These are phyloP conservation scores for Berghia stephanieae DNA, from an alignment of 1,140 invertebrate species.

Conservation along the genomic window DNA sequence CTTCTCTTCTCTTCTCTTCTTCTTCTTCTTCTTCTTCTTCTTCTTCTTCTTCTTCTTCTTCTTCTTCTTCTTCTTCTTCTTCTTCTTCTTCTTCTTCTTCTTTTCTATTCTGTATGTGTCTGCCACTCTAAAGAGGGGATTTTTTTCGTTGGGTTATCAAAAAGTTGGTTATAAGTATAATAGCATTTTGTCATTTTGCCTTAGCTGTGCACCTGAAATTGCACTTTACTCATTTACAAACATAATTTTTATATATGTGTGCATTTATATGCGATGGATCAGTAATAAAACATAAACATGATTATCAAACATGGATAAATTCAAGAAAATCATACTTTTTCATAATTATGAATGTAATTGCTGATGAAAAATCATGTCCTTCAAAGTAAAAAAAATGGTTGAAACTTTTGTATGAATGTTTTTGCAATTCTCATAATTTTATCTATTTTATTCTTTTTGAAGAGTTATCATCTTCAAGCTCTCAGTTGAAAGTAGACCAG, in stretches of 20 bases:
- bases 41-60: no score
- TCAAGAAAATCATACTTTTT: slow-evolving; percentile 25
- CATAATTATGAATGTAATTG: background rate
- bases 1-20: background rate
- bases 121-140: background rate
- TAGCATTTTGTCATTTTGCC: background rate
- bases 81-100: background rate
- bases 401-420: background rate
- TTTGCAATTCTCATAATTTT: background rate
- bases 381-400: background rate
- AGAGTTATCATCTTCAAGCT: slow-evolving; percentile 33
- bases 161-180: background rate
- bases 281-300: no score
- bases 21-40: background rate
- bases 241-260: no score
- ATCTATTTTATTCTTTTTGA: background rate
- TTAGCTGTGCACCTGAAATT: background rate
- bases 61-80: background rate
- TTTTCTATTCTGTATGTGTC: background rate
- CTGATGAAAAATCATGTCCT: background rate
- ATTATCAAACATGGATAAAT: no score
- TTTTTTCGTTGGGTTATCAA: background rate
- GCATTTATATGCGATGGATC: no score
- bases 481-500: slow-evolving; percentile 48
- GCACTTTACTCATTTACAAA: background rate